These are phyloP conservation scores for Emydoidea blandingii DNA, from an alignment of 2,797 vertebrate species.

Conservation along the genomic window DNA sequence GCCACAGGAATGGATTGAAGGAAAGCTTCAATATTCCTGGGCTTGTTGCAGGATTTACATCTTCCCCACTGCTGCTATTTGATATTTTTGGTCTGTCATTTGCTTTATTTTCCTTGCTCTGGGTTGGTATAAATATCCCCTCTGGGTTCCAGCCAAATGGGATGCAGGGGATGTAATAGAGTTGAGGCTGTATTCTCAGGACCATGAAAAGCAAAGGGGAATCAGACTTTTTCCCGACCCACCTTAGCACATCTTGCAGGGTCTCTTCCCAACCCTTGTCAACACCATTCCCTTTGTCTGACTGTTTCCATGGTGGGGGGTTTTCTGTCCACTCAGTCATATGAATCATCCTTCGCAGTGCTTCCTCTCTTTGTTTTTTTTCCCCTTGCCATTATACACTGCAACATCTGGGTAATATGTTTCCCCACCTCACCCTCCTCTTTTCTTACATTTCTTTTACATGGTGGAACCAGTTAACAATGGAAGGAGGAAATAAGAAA, in stretches of 20 bases:
- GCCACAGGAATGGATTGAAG: background rate
- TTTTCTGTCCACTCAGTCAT: background rate
- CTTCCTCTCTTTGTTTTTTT: background rate
- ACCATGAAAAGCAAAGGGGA: background rate
- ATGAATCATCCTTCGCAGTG: background rate
- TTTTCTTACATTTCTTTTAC: background rate
- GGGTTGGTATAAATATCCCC: background rate
- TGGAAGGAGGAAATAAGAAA: slow-evolving; percentile 37
- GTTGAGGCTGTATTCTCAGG: background rate
- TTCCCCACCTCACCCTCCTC: slow-evolving; percentile 11
- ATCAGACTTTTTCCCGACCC: background rate
- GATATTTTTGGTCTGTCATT: background rate
- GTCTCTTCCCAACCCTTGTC: background rate
- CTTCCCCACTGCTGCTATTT: background rate
- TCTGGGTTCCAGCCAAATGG: background rate
- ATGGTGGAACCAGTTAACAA: slow-evolving; percentile 16
- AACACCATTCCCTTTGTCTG: background rate
- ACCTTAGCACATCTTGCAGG: background rate
- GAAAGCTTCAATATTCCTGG: background rate
- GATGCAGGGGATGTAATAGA: background rate
- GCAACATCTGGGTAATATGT: background rate
- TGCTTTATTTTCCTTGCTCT: background rate
- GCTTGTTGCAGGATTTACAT: background rate
- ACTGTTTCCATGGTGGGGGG: background rate
- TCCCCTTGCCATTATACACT: background rate